Conservation (phyloP, 2,888 invertebrate species). For the Penaeus monodon region DNA sequence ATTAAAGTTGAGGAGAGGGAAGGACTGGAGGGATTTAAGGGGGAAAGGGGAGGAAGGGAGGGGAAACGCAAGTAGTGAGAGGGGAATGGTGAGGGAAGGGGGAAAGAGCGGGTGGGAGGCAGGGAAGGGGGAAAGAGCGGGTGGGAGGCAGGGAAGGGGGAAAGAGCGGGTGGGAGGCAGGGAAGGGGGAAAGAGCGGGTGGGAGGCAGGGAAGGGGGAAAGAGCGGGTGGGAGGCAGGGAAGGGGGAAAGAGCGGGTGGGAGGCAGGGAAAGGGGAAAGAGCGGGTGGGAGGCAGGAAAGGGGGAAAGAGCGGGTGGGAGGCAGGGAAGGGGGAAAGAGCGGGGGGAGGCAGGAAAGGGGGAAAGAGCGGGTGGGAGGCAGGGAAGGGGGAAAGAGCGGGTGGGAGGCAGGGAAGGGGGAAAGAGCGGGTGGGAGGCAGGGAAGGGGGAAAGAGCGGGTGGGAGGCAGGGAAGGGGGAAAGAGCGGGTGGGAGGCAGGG, state of each 20-base stretch:
- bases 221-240: not conserved
- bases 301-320: not conserved
- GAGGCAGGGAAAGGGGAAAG: not conserved
- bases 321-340: not conserved
- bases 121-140: not conserved
- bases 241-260: not conserved
- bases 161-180: not conserved
- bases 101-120: not conserved
- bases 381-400: too few relatives aligned
- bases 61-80: not conserved
- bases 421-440: not conserved
- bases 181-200: not conserved
- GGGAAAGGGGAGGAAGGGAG: not conserved
- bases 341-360: too few relatives aligned
- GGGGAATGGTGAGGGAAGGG: not conserved
- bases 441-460: not conserved
- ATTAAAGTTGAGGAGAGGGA: too few relatives aligned
- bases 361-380: too few relatives aligned
- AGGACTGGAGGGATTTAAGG: not conserved
- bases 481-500: not conserved
- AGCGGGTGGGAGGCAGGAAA: not conserved
- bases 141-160: not conserved
- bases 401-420: not conserved
- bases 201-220: not conserved
- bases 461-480: not conserved